Conservation (phyloP, 2,797 vertebrate genomes). For the Hyperoplus lanceolatus region DNA sequence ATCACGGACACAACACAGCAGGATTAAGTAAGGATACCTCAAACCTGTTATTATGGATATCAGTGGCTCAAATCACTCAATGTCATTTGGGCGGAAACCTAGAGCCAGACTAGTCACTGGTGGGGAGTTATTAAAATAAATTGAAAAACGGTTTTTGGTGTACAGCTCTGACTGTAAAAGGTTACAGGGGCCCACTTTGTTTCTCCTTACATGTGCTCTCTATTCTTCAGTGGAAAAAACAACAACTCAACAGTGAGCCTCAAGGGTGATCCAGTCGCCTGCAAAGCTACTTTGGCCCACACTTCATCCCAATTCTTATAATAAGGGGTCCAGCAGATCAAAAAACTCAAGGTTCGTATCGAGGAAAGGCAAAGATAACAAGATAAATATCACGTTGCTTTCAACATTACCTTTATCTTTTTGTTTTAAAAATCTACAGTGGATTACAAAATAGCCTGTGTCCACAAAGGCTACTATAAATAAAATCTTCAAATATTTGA, state of each 20-base stretch:
- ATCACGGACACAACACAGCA: neutral
- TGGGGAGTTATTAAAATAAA: slow-evolving; percentile 1
- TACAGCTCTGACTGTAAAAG: neutral
- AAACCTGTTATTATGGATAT: neutral
- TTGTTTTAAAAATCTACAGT: too few species aligned
- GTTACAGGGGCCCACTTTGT: neutral
- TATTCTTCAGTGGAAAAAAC: neutral
- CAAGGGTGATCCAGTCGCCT: slow-evolving; percentile 6
- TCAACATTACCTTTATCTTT: too few species aligned
- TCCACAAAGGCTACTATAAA: too few species aligned
- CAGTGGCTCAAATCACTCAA: neutral
- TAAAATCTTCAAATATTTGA: too few species aligned
- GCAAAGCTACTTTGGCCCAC: slow-evolving; percentile 26
- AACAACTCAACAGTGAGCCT: neutral
- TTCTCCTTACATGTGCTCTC: neutral
- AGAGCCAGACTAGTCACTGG: neutral
- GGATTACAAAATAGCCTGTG: too few species aligned
- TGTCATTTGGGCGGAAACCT: neutral
- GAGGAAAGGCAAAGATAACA: too few species aligned
- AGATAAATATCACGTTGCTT: too few species aligned
- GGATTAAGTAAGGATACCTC: neutral
- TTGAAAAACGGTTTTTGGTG: neutral
- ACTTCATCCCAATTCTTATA: slow-evolving; percentile 14
- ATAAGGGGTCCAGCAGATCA: too few species aligned
- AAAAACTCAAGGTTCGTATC: too few species aligned